phyloP scores from a whole-genome alignment of 2,888 invertebrate genomes.

The Electrophaes corylata region DNA sequence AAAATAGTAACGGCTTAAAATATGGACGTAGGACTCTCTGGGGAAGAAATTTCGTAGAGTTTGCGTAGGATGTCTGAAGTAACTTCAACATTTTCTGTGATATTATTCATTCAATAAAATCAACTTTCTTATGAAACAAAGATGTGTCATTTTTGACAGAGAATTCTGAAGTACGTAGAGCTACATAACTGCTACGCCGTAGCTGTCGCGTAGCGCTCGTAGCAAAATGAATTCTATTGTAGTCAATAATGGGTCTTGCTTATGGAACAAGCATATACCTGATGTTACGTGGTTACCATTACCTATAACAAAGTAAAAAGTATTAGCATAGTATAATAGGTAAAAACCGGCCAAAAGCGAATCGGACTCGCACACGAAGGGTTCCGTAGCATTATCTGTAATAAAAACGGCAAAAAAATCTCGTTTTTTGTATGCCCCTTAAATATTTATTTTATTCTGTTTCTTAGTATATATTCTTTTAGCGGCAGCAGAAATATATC shows the following conservation, averaged over 20 bases:
- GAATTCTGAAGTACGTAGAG: background rate
- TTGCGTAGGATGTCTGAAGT: background rate
- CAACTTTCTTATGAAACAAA: conserved; percentile 1
- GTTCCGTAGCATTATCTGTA: too few species aligned
- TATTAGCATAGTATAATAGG: too few species aligned
- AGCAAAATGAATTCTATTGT: background rate
- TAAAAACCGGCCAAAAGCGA: too few species aligned
- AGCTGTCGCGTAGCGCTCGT: background rate
- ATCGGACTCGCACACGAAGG: too few species aligned
- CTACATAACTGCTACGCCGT: conserved; percentile 4
- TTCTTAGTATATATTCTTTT: too few species aligned
- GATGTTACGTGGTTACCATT: too few species aligned
- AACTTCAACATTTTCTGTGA: conserved; percentile 1
- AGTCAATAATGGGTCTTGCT: background rate
- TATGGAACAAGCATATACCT: too few species aligned
- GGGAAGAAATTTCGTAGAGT: conserved; percentile 13
- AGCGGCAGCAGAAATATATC: too few species aligned
- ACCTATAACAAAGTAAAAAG: too few species aligned
- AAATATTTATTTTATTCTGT: too few species aligned
- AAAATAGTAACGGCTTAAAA: background rate
- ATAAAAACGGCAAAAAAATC: too few species aligned
- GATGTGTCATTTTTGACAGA: background rate
- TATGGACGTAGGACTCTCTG: background rate
- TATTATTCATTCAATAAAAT: conserved; percentile 11
- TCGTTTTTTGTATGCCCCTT: too few species aligned